Evolutionary conservation across 2,888 invertebrate species (phyloP).

Genomic region (Andrena praecox): DNA sequence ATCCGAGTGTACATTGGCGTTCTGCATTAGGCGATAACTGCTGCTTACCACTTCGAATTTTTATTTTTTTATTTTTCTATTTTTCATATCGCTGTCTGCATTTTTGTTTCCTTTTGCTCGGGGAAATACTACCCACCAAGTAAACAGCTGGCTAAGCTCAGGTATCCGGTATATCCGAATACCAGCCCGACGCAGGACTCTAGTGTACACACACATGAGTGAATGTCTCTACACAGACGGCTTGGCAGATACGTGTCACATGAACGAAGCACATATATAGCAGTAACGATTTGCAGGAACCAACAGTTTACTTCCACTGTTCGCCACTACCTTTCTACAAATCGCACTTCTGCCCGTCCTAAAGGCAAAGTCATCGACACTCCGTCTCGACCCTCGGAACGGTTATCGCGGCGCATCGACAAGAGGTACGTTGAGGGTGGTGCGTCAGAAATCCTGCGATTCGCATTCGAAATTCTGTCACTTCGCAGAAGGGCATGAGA

Average conservation of each 20-base stretch:
- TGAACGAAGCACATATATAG: constrained; percentile 74
- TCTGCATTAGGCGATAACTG: too few relatives aligned
- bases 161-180: too few relatives aligned
- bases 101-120: too few relatives aligned
- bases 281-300: constrained; percentile 67
- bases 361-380: constrained; percentile 6
- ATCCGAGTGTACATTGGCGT: too few relatives aligned
- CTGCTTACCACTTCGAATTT: too few relatives aligned
- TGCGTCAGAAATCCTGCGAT: neutral
- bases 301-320: constrained; percentile 74
- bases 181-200: neutral
- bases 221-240: constrained; percentile 24
- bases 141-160: too few relatives aligned
- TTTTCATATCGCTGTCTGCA: too few relatives aligned
- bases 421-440: constrained; percentile 23
- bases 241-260: constrained; percentile 44
- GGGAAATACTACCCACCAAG: too few relatives aligned
- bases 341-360: constrained; percentile 3
- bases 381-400: neutral
- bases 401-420: neutral
- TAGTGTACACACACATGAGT: constrained; percentile 17
- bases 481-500: neutral
- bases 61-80: too few relatives aligned
- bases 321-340: constrained; percentile 43
- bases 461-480: neutral